These are phyloP conservation scores for Eudyptes chrysolophus DNA, from an alignment of 2,113 vertebrate species.

Conservation along the genomic window DNA sequence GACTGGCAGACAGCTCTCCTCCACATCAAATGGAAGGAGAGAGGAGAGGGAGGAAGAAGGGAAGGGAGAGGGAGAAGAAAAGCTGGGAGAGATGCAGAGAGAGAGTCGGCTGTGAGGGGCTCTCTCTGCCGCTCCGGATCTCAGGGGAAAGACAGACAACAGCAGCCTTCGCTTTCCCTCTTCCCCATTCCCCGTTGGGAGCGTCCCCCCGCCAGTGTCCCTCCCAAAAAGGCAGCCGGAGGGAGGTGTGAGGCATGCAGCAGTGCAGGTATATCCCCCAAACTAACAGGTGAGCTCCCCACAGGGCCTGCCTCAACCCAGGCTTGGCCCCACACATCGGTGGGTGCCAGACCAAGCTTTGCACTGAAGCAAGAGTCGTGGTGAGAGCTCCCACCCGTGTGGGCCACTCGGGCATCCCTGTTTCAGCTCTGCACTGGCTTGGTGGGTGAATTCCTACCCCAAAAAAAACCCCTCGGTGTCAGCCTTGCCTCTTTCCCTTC, in stretches of 20 bases:
- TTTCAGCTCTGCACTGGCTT: not conserved
- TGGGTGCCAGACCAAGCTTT: not conserved
- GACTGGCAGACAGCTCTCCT: conserved; percentile 77
- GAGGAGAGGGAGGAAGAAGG: not conserved
- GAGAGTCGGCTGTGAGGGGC: not conserved
- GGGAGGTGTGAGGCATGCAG: not conserved
- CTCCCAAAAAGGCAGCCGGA: not conserved
- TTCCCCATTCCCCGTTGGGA: accelerated
- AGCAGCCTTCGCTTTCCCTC: not conserved
- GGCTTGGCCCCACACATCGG: accelerated
- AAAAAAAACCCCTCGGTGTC: not conserved
- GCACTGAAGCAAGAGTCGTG: accelerated
- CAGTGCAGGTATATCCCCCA: not conserved
- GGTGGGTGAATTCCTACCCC: not conserved
- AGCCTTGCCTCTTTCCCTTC: not conserved
- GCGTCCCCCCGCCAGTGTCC: accelerated
- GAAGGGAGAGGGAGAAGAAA: not conserved
- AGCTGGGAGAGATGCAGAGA: not conserved
- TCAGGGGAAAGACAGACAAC: not conserved
- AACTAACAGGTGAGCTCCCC: not conserved
- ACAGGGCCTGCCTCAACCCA: not conserved
- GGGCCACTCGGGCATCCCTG: accelerated
- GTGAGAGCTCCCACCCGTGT: accelerated
- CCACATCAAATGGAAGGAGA: conserved; percentile 80
- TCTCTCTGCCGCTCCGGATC: not conserved